Evolutionary conservation across 1,140 invertebrate genomes (phyloP).

Genomic region (Odontomachus brunneus): DNA sequence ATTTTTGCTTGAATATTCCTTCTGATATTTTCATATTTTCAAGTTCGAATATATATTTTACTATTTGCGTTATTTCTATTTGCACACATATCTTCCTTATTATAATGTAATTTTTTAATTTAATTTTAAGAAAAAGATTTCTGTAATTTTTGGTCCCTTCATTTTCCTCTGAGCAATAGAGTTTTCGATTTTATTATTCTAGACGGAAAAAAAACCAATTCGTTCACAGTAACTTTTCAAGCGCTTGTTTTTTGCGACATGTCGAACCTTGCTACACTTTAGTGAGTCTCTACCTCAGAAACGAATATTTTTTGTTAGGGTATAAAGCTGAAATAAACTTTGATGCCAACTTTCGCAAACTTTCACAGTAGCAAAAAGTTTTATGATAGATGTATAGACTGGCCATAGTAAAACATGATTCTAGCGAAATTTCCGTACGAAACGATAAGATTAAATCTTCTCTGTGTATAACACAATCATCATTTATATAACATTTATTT

Average conservation of each 20-base stretch:
- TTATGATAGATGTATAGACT: not conserved
- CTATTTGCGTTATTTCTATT: too few species aligned
- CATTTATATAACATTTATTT: not conserved
- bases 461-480: not conserved
- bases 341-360: not conserved
- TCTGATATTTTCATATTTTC: too few species aligned
- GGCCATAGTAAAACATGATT: not conserved
- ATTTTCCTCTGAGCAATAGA: too few species aligned
- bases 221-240: not conserved
- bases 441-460: not conserved
- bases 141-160: too few species aligned
- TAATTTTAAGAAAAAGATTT: too few species aligned
- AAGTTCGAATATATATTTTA: too few species aligned
- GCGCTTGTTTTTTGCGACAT: too few species aligned
- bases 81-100: too few species aligned
- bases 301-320: not conserved
- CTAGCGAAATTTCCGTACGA: not conserved
- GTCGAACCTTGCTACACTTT: not conserved
- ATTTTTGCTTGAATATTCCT: too few species aligned
- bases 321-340: conserved; percentile 9
- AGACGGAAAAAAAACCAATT: not conserved
- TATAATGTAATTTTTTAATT: too few species aligned
- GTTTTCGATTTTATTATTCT: too few species aligned
- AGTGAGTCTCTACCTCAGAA: not conserved
- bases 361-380: conserved; percentile 9